phyloP scores from a whole-genome alignment of 2,113 vertebrate genomes.

The Phyllostomus hastatus region DNA sequence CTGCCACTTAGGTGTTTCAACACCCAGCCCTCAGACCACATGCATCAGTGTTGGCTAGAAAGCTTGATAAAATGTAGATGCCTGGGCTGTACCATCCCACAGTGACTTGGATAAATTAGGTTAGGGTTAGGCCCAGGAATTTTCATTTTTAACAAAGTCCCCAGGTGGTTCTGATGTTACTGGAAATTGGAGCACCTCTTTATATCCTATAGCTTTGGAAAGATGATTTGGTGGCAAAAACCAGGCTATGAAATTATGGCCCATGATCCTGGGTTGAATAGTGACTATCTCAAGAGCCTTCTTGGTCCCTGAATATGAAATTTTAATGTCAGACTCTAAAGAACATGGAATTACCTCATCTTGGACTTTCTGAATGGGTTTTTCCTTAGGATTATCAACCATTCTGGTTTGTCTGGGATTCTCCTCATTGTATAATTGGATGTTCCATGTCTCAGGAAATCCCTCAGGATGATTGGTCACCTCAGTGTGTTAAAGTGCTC shows the following conservation, averaged over 20 bases:
- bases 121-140: not conserved
- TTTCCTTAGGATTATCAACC: not conserved
- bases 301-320: not conserved
- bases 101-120: not conserved
- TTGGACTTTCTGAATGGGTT: not conserved
- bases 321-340: not conserved
- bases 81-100: not conserved
- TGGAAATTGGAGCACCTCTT: not conserved
- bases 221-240: not conserved
- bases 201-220: not conserved
- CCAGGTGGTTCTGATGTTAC: not conserved
- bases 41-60: not conserved
- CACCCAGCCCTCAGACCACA: not conserved
- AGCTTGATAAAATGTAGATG: not conserved
- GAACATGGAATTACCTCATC: not conserved
- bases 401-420: not conserved
- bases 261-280: not conserved
- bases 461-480: not conserved
- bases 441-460: not conserved
- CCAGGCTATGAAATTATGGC: not conserved
- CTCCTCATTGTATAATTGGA: not conserved
- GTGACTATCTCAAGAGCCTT: not conserved
- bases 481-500: not conserved
- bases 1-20: not conserved
- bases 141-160: not conserved